Base-by-base conservation (phyloP, 2,888 invertebrate genomes). In the Nephrotoma guestfalica region DNA sequence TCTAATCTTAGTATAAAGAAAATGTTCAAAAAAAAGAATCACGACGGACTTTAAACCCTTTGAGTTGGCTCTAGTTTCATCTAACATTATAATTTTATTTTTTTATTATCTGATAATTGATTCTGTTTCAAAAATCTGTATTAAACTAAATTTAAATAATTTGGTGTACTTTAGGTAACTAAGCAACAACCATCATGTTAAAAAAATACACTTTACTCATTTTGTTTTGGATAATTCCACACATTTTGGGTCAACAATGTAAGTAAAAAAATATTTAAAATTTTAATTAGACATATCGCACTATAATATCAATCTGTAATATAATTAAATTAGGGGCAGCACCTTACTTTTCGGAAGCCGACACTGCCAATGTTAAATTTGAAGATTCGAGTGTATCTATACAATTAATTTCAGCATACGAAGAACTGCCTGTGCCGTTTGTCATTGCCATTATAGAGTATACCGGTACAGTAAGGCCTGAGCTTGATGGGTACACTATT, bases 351-450 rank as follows among this genome's bases (percentile, higher is more conserved):
- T 11, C 13, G 13, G 83, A 83, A 13, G 13, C 83, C 1, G 41
- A 4, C 13, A 40, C 40, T 13, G 41, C 30, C 2, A 83, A 83
- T 15, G 84, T 41, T 2, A 6, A 13, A 0, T 57, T 57, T 57
- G 18, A 13, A 13, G 57, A 4, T 13, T 5, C 0, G 6, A 5
- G 0, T 57, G 13, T 6, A 6, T 71, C 4, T 43, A 43, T 4
- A 43, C 43, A 43, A 43, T 0, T 43, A 43, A 43, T 43, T 9
- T 43, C 41, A 30, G 84, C 86, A 89, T 89, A 87, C 41, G 11
- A 51, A 41, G 57, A 86, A 0, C 11, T 4, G 0, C 88, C 88
- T 1, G 6, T 6, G 4, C 51, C 86, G 9, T 51, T 85, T 13
- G 0, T 0, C 6, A 85, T 85, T 43, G 85, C 85, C 6, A 6